phyloP scores from a whole-genome alignment of 1,140 invertebrate genomes.

The Tetramorium alpestre region DNA sequence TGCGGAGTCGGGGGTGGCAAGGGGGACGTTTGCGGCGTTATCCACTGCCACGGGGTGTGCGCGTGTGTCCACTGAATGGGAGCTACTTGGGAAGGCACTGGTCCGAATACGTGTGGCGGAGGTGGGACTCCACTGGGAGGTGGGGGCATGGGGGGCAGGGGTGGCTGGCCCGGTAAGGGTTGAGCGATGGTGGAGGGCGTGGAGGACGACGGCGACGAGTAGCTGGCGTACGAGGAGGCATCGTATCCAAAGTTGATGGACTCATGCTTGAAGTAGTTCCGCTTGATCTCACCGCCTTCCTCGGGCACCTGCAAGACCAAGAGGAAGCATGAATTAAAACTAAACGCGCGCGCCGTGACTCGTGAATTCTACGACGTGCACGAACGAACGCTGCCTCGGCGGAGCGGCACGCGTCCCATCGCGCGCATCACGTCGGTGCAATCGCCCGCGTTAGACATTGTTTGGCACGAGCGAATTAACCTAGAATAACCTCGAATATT shows the following conservation, averaged over 20 bases:
- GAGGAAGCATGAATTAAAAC: conserved; percentile 65
- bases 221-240: conserved; percentile 70
- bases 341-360: neutral
- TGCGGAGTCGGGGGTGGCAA: conserved; percentile 75
- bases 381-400: neutral
- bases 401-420: neutral
- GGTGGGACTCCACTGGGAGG: conserved; percentile 79
- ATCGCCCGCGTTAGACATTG: conserved; percentile 20
- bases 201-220: conserved; percentile 69
- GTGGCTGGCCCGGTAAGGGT: conserved; percentile 83
- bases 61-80: conserved; percentile 82
- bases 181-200: conserved; percentile 77
- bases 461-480: neutral
- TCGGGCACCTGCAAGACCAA: conserved; percentile 72
- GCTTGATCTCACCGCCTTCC: conserved; percentile 77
- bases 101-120: conserved; percentile 81
- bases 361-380: neutral
- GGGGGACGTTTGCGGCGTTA: conserved; percentile 79
- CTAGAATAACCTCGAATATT: too few relatives aligned
- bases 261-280: conserved; percentile 76
- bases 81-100: conserved; percentile 80
- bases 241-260: conserved; percentile 77
- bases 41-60: conserved; percentile 82
- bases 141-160: conserved; percentile 83
- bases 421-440: neutral